A percentile compares a stretch with the other conserved stretches of the same genome.
Conservation (phyloP, 1,140 invertebrate species). For the Dreissena rostriformis region DNA sequence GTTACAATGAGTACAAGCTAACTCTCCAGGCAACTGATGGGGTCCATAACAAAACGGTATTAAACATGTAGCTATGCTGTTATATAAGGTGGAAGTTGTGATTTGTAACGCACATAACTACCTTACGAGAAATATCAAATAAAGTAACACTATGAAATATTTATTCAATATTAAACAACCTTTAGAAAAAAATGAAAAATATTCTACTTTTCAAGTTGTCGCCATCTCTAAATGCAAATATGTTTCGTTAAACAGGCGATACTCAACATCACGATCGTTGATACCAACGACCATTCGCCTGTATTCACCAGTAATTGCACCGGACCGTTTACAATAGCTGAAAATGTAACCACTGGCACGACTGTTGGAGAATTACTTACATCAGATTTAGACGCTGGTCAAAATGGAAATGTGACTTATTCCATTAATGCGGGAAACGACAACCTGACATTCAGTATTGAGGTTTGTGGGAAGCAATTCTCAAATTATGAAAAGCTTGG, state of each 20-base stretch:
- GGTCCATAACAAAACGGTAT: neutral
- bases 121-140: no score
- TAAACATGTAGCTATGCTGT: neutral
- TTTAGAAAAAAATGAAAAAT: no score
- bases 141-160: no score
- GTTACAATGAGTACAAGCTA: neutral
- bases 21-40: conserved; percentile 6
- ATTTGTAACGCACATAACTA: no score
- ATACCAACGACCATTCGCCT: conserved; percentile 39
- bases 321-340: neutral
- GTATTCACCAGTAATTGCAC: neutral
- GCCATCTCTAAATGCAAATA: no score
- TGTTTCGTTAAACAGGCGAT: neutral
- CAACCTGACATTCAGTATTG: neutral
- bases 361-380: conserved; percentile 1
- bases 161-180: no score
- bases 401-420: conserved; percentile 14
- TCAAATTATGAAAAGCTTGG: neutral
- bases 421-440: neutral
- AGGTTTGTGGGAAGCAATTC: no score
- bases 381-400: conserved; percentile 5
- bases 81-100: neutral
- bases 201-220: no score
- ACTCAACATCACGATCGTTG: conserved; percentile 7
- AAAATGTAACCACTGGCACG: neutral